phyloP scores from a whole-genome alignment of 2,113 vertebrate genomes.

The Genyomyrus donnyi region DNA sequence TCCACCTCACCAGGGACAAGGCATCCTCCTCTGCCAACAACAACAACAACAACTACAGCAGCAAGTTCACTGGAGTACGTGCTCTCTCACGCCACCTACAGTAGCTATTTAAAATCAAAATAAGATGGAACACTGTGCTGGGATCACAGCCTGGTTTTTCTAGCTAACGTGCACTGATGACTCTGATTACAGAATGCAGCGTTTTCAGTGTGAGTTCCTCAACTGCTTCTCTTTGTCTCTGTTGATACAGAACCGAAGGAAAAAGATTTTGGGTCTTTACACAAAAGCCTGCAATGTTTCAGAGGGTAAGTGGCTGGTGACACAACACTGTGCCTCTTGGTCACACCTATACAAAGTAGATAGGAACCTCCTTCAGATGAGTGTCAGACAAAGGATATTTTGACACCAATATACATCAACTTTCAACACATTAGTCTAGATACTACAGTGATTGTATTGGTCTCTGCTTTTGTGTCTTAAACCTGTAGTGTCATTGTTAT shows the following conservation, averaged over 20 bases:
- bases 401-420: neutral
- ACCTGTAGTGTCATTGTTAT: neutral
- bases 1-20: slow-evolving; percentile 78
- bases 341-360: neutral
- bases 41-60: slow-evolving; percentile 56
- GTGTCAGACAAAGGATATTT: neutral
- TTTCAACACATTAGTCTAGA: neutral
- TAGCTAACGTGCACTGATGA: neutral
- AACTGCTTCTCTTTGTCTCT: neutral
- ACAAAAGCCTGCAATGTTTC: slow-evolving; percentile 79
- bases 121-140: neutral
- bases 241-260: slow-evolving; percentile 87
- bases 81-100: neutral
- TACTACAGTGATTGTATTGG: neutral
- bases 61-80: slow-evolving; percentile 78
- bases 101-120: neutral
- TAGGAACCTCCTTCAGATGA: neutral
- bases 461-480: neutral
- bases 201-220: neutral
- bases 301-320: slow-evolving; percentile 67
- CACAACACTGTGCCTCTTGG: neutral
- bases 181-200: neutral
- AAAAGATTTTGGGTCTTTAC: slow-evolving; percentile 93
- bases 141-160: neutral
- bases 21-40: slow-evolving; percentile 49